Conservation (phyloP, 37 sponge, comb jelly and placozoan genomes). For the Diacarnus erythraeanus region DNA sequence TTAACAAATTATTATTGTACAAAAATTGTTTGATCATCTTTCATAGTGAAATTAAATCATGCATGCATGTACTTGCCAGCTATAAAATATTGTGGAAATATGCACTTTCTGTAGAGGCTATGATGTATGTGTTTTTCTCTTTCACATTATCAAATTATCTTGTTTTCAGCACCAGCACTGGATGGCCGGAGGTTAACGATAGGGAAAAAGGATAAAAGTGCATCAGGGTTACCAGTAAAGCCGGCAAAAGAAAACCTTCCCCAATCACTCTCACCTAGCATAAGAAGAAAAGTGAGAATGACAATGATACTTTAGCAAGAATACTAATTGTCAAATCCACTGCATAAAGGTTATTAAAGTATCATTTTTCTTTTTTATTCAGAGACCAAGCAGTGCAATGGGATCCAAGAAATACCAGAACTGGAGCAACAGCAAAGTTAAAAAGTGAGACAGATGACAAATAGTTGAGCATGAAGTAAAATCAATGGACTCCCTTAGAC, state of each 20-base stretch:
- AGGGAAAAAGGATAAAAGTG: background rate
- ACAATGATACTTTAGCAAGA: too few relatives aligned
- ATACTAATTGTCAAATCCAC: background rate
- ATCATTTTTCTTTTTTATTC: background rate
- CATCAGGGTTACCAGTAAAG: background rate
- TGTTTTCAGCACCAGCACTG: background rate
- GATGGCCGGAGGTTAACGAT: background rate
- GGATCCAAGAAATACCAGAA: background rate
- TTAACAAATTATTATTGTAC: background rate
- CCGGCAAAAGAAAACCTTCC: background rate
- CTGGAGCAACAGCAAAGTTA: conserved; percentile 16
- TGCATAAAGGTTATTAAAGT: too few relatives aligned
- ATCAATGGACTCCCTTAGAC: conserved; percentile 40
- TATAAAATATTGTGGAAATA: background rate
- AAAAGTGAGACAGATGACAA: conserved; percentile 26
- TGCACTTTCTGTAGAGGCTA: background rate
- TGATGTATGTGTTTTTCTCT: background rate
- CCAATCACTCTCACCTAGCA: conserved; percentile 35
- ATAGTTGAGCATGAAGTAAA: background rate
- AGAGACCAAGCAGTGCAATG: conserved; percentile 34
- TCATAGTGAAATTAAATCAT: background rate
- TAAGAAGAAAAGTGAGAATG: conserved; percentile 30
- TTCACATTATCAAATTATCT: background rate
- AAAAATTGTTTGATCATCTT: background rate
- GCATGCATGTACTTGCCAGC: too few relatives aligned